Conservation (phyloP, 2,113 vertebrate species). For the Lamprotornis superbus region DNA sequence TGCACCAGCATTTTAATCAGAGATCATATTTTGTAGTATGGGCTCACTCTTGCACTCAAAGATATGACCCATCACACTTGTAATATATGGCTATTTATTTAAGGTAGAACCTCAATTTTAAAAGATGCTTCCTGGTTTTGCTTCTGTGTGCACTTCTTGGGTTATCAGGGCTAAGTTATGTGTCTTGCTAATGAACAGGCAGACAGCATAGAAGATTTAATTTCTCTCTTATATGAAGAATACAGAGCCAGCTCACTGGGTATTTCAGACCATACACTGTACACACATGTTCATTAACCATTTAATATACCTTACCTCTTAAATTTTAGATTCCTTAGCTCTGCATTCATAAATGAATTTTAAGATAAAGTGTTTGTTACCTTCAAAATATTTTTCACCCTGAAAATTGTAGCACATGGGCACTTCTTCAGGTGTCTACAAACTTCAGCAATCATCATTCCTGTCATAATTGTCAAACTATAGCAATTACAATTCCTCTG, state of each 20-base stretch:
- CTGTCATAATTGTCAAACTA: not conserved
- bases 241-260: not conserved
- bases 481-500: not conserved
- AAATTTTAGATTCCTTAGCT: not conserved
- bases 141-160: not conserved
- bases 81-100: not conserved
- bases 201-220: not conserved
- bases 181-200: not conserved
- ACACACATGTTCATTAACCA: not conserved
- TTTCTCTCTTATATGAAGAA: not conserved
- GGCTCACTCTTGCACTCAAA: not conserved
- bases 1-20: not conserved
- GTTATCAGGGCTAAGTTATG: not conserved
- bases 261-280: not conserved
- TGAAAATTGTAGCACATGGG: not conserved
- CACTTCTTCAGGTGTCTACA: not conserved
- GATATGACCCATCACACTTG: not conserved
- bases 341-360: not conserved
- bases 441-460: not conserved
- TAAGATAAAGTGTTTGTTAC: not conserved
- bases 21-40: not conserved
- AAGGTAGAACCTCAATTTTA: not conserved
- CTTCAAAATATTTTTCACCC: not conserved
- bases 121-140: not conserved
- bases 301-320: not conserved